Evolutionary conservation across 2,113 vertebrate species (phyloP).

Genomic region (Plotosus lineatus): DNA sequence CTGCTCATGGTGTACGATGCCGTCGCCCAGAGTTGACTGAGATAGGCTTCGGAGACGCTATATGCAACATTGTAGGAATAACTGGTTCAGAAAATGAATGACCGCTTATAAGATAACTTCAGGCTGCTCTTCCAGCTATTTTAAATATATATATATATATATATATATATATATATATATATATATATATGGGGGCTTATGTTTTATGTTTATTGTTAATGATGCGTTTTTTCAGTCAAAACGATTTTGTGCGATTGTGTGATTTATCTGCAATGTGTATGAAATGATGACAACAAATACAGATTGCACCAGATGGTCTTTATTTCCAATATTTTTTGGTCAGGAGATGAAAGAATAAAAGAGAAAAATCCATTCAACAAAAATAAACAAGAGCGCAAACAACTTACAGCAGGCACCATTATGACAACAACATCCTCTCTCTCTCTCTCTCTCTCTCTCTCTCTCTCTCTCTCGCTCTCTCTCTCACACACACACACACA

Average conservation of each 20-base stretch:
- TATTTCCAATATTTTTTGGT: conserved; percentile 55
- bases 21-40: too few relatives aligned
- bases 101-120: too few relatives aligned
- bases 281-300: not conserved
- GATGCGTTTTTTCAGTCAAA: not conserved
- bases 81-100: too few relatives aligned
- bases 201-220: not conserved
- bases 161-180: too few relatives aligned
- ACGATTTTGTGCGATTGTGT: not conserved
- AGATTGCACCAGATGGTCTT: not conserved
- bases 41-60: too few relatives aligned
- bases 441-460: not conserved
- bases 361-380: conserved; percentile 48
- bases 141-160: too few relatives aligned
- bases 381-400: not conserved
- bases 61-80: too few relatives aligned
- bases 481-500: not conserved
- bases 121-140: too few relatives aligned
- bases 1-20: too few relatives aligned
- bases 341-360: conserved; percentile 52
- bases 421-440: not conserved
- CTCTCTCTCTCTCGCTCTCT: not conserved
- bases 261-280: not conserved
- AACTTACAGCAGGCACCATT: conserved; percentile 17
- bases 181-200: too few relatives aligned